A percentile compares a stretch with the other conserved stretches of the same genome.
These are phyloP conservation scores for Hormaphis cornu DNA, from an alignment of 1,140 invertebrate genomes.

Conservation along the genomic window DNA sequence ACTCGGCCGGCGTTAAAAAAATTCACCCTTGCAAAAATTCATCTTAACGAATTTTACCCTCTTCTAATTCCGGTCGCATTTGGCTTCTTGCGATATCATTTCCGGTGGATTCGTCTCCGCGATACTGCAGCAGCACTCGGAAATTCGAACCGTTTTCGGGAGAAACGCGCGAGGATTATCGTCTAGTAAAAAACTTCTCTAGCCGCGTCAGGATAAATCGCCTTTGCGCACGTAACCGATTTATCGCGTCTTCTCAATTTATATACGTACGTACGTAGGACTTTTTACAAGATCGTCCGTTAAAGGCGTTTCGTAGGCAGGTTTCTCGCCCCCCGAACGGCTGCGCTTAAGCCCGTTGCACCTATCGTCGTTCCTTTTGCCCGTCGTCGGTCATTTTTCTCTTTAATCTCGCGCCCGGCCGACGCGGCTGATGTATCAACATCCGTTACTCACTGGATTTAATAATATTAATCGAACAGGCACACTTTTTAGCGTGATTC, in stretches of 20 bases:
- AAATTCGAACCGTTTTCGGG: no score
- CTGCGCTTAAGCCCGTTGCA: not conserved
- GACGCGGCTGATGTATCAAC: not conserved
- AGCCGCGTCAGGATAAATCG: not conserved
- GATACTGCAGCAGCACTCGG: no score
- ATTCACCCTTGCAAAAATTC: no score
- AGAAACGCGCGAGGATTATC: not conserved
- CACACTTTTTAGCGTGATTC: no score
- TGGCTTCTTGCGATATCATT: no score
- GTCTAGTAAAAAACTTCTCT: not conserved
- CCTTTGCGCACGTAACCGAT: not conserved
- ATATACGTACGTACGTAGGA: no score
- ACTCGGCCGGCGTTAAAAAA: no score
- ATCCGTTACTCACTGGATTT: not conserved
- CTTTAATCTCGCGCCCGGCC: not conserved
- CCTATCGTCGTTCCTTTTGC: not conserved
- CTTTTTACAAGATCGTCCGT: conserved; percentile 14
- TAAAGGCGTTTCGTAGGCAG: not conserved
- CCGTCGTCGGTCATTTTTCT: not conserved
- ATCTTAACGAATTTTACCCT: no score
- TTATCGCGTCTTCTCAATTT: conserved; percentile 10
- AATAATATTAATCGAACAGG: no score
- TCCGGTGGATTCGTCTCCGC: no score
- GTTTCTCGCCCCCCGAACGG: not conserved
- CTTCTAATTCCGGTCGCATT: no score